A percentile compares a stretch with the other conserved stretches of the same genome.
Evolutionary conservation across 2,888 invertebrate genomes (phyloP).

Genomic region (Agrotis puta): DNA sequence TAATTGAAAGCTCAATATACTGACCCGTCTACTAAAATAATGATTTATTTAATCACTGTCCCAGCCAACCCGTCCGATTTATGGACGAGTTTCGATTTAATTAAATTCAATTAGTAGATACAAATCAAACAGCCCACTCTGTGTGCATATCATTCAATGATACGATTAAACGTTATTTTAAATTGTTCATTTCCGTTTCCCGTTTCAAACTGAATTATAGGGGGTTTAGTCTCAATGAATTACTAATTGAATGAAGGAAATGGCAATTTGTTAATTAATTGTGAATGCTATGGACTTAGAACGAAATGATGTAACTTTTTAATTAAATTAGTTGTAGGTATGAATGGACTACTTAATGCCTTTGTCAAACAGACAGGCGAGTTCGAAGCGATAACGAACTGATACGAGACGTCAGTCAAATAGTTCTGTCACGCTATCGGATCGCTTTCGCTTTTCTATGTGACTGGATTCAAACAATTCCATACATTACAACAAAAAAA

Average conservation of each 20-base stretch:
- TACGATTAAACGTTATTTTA: slow-evolving; percentile 53
- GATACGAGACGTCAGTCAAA: too few relatives aligned
- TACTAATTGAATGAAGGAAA: slow-evolving; percentile 38
- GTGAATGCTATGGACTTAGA: neutral
- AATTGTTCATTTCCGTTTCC: slow-evolving; percentile 54
- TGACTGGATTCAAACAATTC: too few relatives aligned
- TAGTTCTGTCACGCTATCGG: too few relatives aligned
- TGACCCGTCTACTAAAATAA: slow-evolving; percentile 36
- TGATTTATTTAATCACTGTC: slow-evolving; percentile 51
- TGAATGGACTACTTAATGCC: too few relatives aligned
- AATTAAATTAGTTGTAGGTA: too few relatives aligned
- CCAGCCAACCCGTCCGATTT: slow-evolving; percentile 61
- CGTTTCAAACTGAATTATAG: slow-evolving; percentile 16
- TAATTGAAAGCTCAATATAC: neutral
- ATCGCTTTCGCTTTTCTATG: too few relatives aligned
- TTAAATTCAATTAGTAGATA: slow-evolving; percentile 75
- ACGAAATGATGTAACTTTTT: neutral
- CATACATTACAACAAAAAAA: too few relatives aligned
- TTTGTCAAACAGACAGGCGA: too few relatives aligned
- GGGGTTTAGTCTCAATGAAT: slow-evolving; percentile 26
- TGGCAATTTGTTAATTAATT: slow-evolving; percentile 13
- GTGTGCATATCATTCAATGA: slow-evolving; percentile 61
- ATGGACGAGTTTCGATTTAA: slow-evolving; percentile 67
- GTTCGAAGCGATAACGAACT: too few relatives aligned
- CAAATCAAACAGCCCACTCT: slow-evolving; percentile 70